These are phyloP conservation scores for Columba janthina DNA, from an alignment of 2,113 vertebrate species.

Conservation along the genomic window DNA sequence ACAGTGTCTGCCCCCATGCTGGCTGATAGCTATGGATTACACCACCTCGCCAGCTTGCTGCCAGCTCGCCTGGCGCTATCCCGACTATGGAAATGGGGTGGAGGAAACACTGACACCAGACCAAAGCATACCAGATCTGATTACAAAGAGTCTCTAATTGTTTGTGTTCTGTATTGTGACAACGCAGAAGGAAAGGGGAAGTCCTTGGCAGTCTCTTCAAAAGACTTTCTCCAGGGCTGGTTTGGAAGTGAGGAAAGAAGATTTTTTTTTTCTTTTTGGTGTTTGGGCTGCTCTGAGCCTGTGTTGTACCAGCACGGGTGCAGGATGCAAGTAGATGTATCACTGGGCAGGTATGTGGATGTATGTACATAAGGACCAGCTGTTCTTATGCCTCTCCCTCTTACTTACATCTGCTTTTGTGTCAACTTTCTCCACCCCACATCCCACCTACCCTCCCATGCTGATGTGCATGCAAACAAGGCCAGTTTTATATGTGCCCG, in stretches of 20 bases:
- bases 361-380: not conserved
- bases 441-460: not conserved
- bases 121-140: not conserved
- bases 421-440: not conserved
- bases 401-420: not conserved
- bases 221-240: slow-evolving; percentile 4
- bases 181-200: slow-evolving; percentile 12
- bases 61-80: not conserved
- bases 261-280: not conserved
- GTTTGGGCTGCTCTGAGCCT: not conserved
- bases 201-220: slow-evolving; percentile 9
- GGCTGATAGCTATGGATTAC: not conserved
- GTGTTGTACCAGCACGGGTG: not conserved
- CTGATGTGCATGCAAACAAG: not conserved
- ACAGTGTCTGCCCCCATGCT: not conserved
- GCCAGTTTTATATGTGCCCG: not conserved
- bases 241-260: slow-evolving; percentile 2
- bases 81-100: accelerated
- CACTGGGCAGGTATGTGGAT: not conserved
- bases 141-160: slow-evolving; percentile 53
- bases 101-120: slow-evolving; percentile 25
- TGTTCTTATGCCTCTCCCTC: not conserved
- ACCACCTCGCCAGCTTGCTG: not conserved
- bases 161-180: slow-evolving; percentile 17
- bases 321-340: not conserved